Percentiles rank a stretch among this genome's conserved stretches.
Evolutionary conservation across 2,888 invertebrate genomes (phyloP).

Genomic region (Drosophila prostipennis): DNA sequence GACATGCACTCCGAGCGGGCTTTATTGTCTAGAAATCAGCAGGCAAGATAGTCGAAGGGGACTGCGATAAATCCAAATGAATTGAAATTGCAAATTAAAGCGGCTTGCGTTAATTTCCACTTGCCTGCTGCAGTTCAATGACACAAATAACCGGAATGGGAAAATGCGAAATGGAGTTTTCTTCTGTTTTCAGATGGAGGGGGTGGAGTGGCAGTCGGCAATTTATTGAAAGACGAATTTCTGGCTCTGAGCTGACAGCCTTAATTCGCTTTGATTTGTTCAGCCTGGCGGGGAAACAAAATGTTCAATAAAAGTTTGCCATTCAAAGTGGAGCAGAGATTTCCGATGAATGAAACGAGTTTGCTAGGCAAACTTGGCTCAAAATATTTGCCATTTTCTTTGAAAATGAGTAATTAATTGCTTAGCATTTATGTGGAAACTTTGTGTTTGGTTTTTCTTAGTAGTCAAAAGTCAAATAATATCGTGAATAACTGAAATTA

Average conservation of each 20-base stretch:
- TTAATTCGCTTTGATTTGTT: conserved; percentile 31
- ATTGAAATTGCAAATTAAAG: conserved; percentile 54
- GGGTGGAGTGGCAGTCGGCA: conserved; percentile 3
- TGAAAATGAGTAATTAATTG: conserved; percentile 2
- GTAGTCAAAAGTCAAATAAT: neutral
- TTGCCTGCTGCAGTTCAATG: conserved; percentile 31
- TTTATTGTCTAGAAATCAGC: conserved; percentile 58
- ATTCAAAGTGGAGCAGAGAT: neutral
- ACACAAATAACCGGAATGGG: conserved; percentile 19
- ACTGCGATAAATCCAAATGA: conserved; percentile 26
- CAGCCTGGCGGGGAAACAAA: conserved; percentile 3
- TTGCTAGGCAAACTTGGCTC: neutral
- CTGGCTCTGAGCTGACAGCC: conserved; percentile 22
- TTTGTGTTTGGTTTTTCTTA: neutral
- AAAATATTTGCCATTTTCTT: neutral
- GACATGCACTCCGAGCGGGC: conserved; percentile 60
- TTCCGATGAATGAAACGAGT: neutral
- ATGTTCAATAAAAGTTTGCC: conserved; percentile 24
- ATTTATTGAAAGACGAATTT: conserved; percentile 37
- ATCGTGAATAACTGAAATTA: neutral
- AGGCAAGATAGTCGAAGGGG: conserved; percentile 13
- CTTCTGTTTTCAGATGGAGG: neutral
- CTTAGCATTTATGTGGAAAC: neutral
- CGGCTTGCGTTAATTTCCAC: conserved; percentile 45
- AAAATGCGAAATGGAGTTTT: neutral